These are phyloP conservation scores for Tinea pellionella DNA, from an alignment of 2,888 invertebrate genomes.

Conservation along the genomic window DNA sequence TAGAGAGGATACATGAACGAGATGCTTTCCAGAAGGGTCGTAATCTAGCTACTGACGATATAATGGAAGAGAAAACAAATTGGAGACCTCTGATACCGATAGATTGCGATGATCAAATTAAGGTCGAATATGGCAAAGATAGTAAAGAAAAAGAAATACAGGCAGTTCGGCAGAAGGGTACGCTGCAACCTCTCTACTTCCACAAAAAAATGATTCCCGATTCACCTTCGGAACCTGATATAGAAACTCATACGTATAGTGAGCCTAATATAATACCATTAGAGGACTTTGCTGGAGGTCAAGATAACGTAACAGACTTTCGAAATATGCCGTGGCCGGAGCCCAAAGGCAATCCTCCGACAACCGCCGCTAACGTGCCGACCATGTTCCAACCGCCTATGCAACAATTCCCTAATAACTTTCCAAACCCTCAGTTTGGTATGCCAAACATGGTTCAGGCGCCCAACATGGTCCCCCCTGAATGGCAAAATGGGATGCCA, in stretches of 20 bases:
- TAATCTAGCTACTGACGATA: slow-evolving; percentile 79
- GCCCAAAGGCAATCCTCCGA: slow-evolving; percentile 75
- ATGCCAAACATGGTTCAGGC: slow-evolving; percentile 54
- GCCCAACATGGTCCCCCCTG: slow-evolving; percentile 43
- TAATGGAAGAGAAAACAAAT: slow-evolving; percentile 83
- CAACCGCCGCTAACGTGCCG: slow-evolving; percentile 32
- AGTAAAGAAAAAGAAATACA: slow-evolving; percentile 91
- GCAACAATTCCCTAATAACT: slow-evolving; percentile 53
- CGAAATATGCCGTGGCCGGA: slow-evolving; percentile 86
- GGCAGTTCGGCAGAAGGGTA: slow-evolving; percentile 85
- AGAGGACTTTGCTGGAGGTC: slow-evolving; percentile 84
- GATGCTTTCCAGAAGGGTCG: slow-evolving; percentile 83
- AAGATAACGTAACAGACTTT: slow-evolving; percentile 83
- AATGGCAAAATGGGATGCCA: slow-evolving; percentile 53
- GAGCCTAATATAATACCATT: slow-evolving; percentile 89
- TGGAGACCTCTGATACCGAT: slow-evolving; percentile 82
- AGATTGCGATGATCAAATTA: slow-evolving; percentile 74
- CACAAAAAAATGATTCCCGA: slow-evolving; percentile 87
- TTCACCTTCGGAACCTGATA: slow-evolving; percentile 86
- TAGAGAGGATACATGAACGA: slow-evolving; percentile 88
- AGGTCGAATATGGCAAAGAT: slow-evolving; percentile 77
- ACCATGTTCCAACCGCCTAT: slow-evolving; percentile 61
- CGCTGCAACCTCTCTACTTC: slow-evolving; percentile 85
- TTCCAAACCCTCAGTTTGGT: slow-evolving; percentile 58
- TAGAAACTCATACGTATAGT: slow-evolving; percentile 79